phyloP scores from a whole-genome alignment of 1,140 invertebrate species.

The Drosophila suzukii region DNA sequence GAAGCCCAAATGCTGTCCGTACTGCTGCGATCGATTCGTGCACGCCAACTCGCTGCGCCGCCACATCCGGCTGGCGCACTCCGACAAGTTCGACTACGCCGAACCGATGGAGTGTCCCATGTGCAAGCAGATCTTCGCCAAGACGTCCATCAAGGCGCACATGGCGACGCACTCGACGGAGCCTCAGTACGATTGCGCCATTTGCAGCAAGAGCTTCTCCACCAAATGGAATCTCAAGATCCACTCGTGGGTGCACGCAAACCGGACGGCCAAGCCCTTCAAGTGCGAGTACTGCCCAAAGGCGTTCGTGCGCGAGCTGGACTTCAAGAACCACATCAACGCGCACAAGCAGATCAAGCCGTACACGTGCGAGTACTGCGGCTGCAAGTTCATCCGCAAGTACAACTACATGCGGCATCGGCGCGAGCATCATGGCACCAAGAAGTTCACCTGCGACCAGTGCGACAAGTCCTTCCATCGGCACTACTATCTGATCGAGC shows the following conservation, averaged over 20 bases:
- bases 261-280: constrained; percentile 92
- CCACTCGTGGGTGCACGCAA: constrained; percentile 95
- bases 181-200: constrained; percentile 90
- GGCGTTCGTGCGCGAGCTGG: constrained; percentile 91
- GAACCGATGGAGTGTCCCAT: constrained; percentile 92
- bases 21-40: constrained; percentile 93
- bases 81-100: constrained; percentile 89
- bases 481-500: constrained; percentile 94
- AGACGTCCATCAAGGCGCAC: constrained; percentile 91
- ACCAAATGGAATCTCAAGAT: constrained; percentile 95
- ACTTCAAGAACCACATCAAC: constrained; percentile 93
- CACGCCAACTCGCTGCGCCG: constrained; percentile 92
- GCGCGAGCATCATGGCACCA: constrained; percentile 94
- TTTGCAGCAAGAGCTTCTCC: constrained; percentile 93
- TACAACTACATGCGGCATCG: constrained; percentile 96
- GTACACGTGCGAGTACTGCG: constrained; percentile 96
- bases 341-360: constrained; percentile 92
- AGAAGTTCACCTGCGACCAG: constrained; percentile 94
- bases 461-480: constrained; percentile 95
- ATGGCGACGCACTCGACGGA: constrained; percentile 89
- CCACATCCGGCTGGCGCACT: constrained; percentile 92
- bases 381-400: constrained; percentile 96
- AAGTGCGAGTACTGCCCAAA: constrained; percentile 93
- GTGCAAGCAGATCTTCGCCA: constrained; percentile 91
- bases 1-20: constrained; percentile 92